Percentiles rank a stretch among this genome's conserved stretches.
phyloP scores from a whole-genome alignment of 2,113 vertebrate genomes.

The Euleptes europaea region DNA sequence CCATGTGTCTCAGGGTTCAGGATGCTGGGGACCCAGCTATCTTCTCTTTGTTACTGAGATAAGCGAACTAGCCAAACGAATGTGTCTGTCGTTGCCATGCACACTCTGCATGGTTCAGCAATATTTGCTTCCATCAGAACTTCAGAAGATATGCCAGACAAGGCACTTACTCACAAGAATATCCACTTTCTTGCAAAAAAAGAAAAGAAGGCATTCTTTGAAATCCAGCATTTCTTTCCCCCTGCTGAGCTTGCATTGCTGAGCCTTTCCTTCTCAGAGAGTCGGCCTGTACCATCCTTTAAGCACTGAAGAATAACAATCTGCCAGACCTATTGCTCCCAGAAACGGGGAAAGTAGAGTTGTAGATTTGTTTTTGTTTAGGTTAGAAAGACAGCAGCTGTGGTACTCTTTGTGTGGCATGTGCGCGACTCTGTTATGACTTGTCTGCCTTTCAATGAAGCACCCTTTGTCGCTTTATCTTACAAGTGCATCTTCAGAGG shows the following conservation, averaged over 20 bases:
- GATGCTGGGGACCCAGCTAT: too few relatives aligned
- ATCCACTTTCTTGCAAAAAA: neutral
- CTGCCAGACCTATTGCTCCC: neutral
- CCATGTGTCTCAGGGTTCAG: too few relatives aligned
- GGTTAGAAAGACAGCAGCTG: slow-evolving; percentile 46
- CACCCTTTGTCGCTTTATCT: slow-evolving; percentile 44
- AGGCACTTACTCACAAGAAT: neutral
- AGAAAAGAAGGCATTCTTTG: too few relatives aligned
- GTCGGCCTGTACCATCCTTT: neutral
- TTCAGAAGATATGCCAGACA: neutral
- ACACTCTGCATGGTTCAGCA: neutral
- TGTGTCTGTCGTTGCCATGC: neutral
- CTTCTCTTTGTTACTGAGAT: too few relatives aligned
- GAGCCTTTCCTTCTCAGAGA: neutral
- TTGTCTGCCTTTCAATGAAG: slow-evolving; percentile 46
- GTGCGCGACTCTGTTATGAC: slow-evolving; percentile 41
- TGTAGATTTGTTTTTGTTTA: slow-evolving; percentile 59
- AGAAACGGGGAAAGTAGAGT: neutral
- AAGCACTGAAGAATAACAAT: slow-evolving; percentile 8
- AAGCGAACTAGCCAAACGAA: neutral
- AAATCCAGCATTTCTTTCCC: neutral
- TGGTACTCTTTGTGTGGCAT: slow-evolving; percentile 32
- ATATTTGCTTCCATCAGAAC: neutral
- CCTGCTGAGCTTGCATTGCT: neutral
- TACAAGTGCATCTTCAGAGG: slow-evolving; percentile 35